Conservation (phyloP, 2,797 vertebrate species). For the Falco naumanni region DNA sequence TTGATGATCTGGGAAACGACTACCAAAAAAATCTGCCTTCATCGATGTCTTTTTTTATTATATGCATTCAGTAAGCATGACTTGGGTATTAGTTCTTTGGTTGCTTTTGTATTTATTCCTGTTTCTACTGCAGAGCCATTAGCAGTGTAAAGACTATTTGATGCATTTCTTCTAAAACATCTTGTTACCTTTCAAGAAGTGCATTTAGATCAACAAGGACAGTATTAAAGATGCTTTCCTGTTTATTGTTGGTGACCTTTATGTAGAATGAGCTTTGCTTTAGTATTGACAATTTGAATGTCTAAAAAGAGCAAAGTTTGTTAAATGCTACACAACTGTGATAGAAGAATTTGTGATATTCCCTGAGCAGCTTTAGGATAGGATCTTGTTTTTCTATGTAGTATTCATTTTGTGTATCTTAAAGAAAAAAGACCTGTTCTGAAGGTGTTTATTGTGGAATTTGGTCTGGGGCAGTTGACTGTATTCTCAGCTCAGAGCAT, state of each 20-base stretch:
- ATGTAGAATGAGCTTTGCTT: not conserved
- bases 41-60: not conserved
- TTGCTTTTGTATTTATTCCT: not conserved
- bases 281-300: not conserved
- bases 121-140: not conserved
- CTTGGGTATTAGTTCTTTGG: not conserved
- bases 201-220: not conserved
- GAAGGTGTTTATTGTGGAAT: not conserved
- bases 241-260: not conserved
- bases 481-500: not conserved
- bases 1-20: not conserved
- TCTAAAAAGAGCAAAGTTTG: not conserved
- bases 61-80: not conserved
- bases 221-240: not conserved
- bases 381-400: not conserved
- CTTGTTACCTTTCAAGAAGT: not conserved
- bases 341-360: not conserved
- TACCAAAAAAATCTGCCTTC: not conserved
- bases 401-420: not conserved
- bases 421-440: not conserved
- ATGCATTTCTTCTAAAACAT: not conserved
- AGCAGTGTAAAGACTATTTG: not conserved
- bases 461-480: not conserved
- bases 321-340: not conserved
- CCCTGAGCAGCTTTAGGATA: not conserved